Conservation (phyloP, 2,113 vertebrate genomes). For the Chaetodon auriga region DNA sequence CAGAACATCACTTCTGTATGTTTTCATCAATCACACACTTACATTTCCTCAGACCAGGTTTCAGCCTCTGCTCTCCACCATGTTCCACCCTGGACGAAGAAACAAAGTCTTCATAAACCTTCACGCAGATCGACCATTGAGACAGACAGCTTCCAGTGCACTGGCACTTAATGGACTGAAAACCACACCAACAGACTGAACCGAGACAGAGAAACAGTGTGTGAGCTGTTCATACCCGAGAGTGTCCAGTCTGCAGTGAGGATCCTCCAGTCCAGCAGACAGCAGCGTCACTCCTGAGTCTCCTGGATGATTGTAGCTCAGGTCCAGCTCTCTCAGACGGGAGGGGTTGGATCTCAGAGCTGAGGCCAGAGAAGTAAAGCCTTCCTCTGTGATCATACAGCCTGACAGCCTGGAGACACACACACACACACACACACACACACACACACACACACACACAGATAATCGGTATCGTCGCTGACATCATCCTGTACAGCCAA, state of each 20-base stretch:
- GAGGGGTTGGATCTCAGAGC: constrained; percentile 11
- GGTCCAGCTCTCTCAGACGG: constrained; percentile 20
- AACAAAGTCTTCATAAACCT: not conserved
- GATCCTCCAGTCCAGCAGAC: not conserved
- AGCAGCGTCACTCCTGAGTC: not conserved
- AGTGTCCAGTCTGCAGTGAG: no score
- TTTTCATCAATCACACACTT: not conserved
- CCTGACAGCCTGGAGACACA: constrained; percentile 13
- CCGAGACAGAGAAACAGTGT: not conserved
- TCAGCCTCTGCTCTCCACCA: constrained; percentile 7
- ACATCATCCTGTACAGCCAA: not conserved
- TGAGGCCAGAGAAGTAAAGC: constrained; percentile 10
- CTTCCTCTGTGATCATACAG: constrained; percentile 18
- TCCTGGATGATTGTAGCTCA: constrained; percentile 26
- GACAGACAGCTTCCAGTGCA: not conserved
- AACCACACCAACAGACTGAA: no score
- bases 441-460: not conserved
- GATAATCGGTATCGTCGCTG: not conserved
- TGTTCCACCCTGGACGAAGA: not conserved
- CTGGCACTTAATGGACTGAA: no score
- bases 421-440: not conserved
- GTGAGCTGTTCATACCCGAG: constrained; percentile 1
- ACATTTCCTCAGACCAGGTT: constrained; percentile 15
- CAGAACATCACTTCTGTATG: not conserved
- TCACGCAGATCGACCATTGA: not conserved